Percentiles rank a stretch among this genome's conserved stretches.
Conservation (phyloP, 2,888 invertebrate genomes). For the Diarsia dahlii region DNA sequence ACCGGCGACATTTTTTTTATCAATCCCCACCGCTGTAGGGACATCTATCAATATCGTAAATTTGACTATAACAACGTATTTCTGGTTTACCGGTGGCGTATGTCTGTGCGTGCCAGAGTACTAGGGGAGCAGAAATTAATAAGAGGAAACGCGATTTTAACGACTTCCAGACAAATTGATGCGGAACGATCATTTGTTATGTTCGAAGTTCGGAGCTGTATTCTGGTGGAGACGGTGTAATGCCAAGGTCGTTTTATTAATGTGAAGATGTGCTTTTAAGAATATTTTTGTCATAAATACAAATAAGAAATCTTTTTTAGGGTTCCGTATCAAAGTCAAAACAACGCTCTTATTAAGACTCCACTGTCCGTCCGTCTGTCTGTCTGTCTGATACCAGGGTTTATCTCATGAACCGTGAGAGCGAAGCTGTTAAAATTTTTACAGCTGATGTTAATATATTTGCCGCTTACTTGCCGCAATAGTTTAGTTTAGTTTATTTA, state of each 20-base stretch:
- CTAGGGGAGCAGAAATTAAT: slow-evolving; percentile 86
- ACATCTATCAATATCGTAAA: slow-evolving; percentile 81
- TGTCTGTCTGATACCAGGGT: no score
- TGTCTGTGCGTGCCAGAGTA: slow-evolving; percentile 74
- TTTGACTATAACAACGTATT: slow-evolving; percentile 79
- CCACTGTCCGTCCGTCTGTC: no score
- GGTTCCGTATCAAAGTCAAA: no score
- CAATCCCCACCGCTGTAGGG: slow-evolving; percentile 66
- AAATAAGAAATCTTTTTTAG: no score
- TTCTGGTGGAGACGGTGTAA: slow-evolving; percentile 65
- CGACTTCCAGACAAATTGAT: slow-evolving; percentile 86
- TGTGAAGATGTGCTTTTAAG: background rate
- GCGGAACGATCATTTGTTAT: slow-evolving; percentile 86
- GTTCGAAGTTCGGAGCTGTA: slow-evolving; percentile 75
- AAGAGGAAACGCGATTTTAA: slow-evolving; percentile 87
- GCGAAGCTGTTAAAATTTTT: no score
- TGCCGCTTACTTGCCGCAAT: no score
- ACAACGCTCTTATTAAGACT: no score
- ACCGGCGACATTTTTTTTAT: slow-evolving; percentile 66
- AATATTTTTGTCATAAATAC: background rate
- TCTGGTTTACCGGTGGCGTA: slow-evolving; percentile 77
- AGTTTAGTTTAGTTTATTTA: no score
- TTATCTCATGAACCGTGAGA: no score
- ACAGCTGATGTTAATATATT: no score
- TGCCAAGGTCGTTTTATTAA: slow-evolving; percentile 6